phyloP scores from a whole-genome alignment of 2,113 vertebrate genomes.

The Gymnobelideus leadbeateri region DNA sequence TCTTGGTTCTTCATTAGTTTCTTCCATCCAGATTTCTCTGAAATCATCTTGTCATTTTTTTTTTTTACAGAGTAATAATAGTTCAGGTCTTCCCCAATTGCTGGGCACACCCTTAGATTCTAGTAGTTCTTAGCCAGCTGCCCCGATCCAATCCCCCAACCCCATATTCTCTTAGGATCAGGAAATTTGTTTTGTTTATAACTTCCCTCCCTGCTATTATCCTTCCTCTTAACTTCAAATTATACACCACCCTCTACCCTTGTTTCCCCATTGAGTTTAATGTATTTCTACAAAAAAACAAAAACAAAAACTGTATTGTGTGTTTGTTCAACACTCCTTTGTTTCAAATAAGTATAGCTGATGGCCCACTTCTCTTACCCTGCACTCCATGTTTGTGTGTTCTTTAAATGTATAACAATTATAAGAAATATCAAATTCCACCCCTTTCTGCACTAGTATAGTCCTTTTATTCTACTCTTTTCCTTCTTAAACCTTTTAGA shows the following conservation, averaged over 20 bases:
- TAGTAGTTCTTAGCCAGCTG: neutral
- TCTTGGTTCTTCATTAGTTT: neutral
- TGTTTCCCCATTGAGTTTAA: neutral
- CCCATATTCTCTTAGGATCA: neutral
- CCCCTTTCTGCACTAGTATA: neutral
- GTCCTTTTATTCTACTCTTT: neutral
- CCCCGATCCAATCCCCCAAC: neutral
- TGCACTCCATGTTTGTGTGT: neutral
- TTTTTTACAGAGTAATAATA: neutral
- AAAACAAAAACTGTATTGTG: neutral
- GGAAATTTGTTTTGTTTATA: neutral
- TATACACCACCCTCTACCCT: neutral
- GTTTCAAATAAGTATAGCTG: neutral
- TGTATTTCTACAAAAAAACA: neutral
- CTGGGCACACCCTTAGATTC: neutral
- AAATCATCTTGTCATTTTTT: neutral
- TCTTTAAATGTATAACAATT: neutral
- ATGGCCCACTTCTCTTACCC: neutral
- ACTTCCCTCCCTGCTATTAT: neutral
- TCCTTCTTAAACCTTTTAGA: neutral
- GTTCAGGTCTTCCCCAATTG: neutral
- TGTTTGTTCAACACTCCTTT: neutral
- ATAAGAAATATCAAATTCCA: neutral
- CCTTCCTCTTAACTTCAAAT: neutral
- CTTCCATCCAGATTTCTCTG: neutral